Conservation (phyloP, 2,888 invertebrate genomes). For the Pimpla rufipes region DNA sequence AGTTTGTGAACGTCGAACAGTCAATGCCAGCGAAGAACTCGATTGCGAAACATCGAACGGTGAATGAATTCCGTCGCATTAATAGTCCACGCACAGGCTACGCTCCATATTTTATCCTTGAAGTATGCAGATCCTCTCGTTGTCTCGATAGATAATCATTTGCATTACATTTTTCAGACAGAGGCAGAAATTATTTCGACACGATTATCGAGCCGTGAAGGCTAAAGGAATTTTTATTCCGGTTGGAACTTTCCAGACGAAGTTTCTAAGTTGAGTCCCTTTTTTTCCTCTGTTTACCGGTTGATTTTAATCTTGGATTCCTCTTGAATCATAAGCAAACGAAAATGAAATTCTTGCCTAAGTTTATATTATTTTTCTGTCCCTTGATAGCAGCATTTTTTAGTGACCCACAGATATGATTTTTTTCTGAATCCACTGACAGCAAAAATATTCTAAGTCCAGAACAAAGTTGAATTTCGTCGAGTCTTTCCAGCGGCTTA, state of each 20-base stretch:
- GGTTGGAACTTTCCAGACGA: too few relatives aligned
- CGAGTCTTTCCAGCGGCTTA: neutral
- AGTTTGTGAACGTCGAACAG: neutral
- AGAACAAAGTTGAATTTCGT: neutral
- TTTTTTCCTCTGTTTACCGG: too few relatives aligned
- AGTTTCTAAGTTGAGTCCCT: too few relatives aligned
- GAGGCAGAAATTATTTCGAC: neutral
- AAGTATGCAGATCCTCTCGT: neutral
- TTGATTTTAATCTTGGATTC: too few relatives aligned
- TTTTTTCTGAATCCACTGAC: neutral
- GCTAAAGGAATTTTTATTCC: too few relatives aligned
- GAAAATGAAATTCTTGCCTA: too few relatives aligned
- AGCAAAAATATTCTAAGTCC: neutral
- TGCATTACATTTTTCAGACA: neutral
- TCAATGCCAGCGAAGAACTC: neutral
- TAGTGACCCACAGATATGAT: neutral
- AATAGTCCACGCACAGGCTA: neutral
- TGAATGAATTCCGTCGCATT: constrained; percentile 21
- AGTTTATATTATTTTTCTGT: too few relatives aligned
- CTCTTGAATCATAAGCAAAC: too few relatives aligned
- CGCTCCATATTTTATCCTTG: neutral
- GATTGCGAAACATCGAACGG: constrained; percentile 29
- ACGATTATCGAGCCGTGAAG: too few relatives aligned
- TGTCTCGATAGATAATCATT: neutral
- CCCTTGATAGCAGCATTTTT: too few relatives aligned